Evolutionary conservation across 2,797 vertebrate genomes (phyloP), one percentile per base, ranked within the genome.

Genomic region (Sternarchorhynchus goeldii): DNA sequence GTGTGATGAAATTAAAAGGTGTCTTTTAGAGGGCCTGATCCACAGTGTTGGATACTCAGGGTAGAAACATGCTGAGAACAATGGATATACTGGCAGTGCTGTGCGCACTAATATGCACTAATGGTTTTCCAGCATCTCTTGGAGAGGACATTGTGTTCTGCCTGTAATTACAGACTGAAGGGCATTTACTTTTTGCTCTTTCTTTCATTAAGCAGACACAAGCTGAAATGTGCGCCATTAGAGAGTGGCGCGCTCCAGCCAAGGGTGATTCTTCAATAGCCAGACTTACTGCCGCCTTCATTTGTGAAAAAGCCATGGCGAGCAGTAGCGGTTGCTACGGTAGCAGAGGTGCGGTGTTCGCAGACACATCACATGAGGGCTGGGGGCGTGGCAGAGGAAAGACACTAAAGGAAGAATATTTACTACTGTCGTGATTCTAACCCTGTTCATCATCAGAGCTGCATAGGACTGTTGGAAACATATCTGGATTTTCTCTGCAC

Each of bases 151-250:
- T 72, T 77, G 57, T 77, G 80, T 76, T 57, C 80, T 68, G 80
- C 32, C 36, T 78, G 67, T 84, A 80, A 82, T 84, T 84, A 84
- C 21, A 8, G 41, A 21, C 60, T 78, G 78, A 84, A 82, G 67
- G 78, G 78, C 34, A 29, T 72, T 77, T 66, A 77, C 39, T 80
- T 75, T 65, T 71, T 36, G 58, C 29, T 55, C 36, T 45, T 34
- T 32, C 65, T 53, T 60, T 80, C 71, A 79, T 62, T 68, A 73
- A 74, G 65, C 64, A 68, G 29, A 58, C 29, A 53, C 32, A 60
- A 77, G 10, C 59, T n/a, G 14, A 65, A 58, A 56, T 36, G 29
- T 0, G 21, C 31, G 63, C 66, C 79, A 58, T 73, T 73, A 66
- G 62, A 81, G 31, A 81, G 64, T 55, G 62, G 59, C 41, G 41